Base-by-base conservation (phyloP, 2,888 invertebrate species). In the Tortricodes alternella region DNA sequence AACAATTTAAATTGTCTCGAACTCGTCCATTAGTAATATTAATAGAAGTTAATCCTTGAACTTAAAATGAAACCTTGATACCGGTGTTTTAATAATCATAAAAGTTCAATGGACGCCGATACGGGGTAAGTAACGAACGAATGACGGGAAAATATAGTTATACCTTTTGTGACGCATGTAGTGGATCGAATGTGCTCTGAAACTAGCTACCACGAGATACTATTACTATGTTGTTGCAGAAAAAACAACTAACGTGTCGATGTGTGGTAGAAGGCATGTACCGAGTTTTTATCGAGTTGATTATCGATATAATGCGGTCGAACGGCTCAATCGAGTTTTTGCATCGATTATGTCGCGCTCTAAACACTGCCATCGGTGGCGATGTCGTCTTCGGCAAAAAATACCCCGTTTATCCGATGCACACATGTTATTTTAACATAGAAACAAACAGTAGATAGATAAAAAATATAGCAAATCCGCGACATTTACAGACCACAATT, bases 271-370 rank as follows among this genome's bases (percentile, higher is more conserved):
- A 67, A 73, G 64, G 63, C 62, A 63, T 63, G 66, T 63, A 58
- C 55, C 62, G 39, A 60, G 61, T 74, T 73, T 69, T 72, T 74
- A 65, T 66, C 67, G 65, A 66, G 44, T 35, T 53, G 57, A 58
- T 62, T 57, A 61, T 59, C 61, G 55, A 59, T 61, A 43, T 64
- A 71, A 70, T 66, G 64, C 70, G 68, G 70, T 61, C 67, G 62
- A 64, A 67, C 68, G 62, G 64, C 74, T 70, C 70, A 67, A 73
- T 73, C 57, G 62, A 68, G 62, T 74, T 74, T 73, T 75, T 76
- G 65, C 64, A 21, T 51, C 53, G 64, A 70, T 75, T 67, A 65
- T 60, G 68, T 67, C 66, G 63, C 61, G 66, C 59, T 65, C 65
- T 70, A 65, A 68, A 68, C 62, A 62, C 59, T 55, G 41, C 32